Evolutionary conservation across 2,888 invertebrate species (phyloP).

Genomic region (Drosophila nr. perissopoda): DNA sequence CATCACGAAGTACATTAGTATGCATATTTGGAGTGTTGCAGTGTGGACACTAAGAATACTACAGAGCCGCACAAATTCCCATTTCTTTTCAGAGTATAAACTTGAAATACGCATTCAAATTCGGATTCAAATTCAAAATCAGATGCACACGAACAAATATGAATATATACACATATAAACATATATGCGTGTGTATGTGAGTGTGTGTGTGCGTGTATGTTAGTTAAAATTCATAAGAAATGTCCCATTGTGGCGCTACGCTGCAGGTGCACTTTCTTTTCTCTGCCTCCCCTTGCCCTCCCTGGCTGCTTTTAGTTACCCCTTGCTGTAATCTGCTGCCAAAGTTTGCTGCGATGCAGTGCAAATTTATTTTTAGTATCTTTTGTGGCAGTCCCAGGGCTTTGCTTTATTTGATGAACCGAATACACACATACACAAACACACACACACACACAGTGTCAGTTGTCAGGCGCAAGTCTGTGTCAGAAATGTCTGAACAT

Average conservation of each 20-base stretch:
- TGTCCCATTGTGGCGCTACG: slow-evolving; percentile 19
- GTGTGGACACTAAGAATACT: slow-evolving; percentile 3
- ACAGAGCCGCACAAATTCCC: slow-evolving; percentile 14
- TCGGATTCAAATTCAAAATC: slow-evolving; percentile 25
- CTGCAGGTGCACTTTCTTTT: slow-evolving; percentile 40
- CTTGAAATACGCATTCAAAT: slow-evolving; percentile 30
- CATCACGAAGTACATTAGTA: background rate
- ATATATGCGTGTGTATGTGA: background rate
- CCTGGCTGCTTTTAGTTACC: background rate
- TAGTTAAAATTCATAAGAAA: slow-evolving; percentile 36
- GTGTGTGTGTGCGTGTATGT: background rate
- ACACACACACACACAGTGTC: slow-evolving; percentile 13
- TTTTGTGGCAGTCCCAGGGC: slow-evolving; percentile 51
- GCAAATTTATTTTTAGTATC: slow-evolving; percentile 71
- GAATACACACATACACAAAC: slow-evolving; percentile 18
- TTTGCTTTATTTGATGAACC: slow-evolving; percentile 57
- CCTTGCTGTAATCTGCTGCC: slow-evolving; percentile 12
- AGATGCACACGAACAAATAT: slow-evolving; percentile 14
- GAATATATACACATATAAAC: background rate
- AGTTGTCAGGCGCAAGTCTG: slow-evolving; percentile 58
- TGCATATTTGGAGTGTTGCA: background rate
- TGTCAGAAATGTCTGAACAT: slow-evolving; percentile 71
- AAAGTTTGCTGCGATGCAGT: slow-evolving; percentile 39
- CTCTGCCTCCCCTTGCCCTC: background rate
- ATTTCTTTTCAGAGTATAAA: slow-evolving; percentile 24